Percentiles rank a stretch among this genome's conserved stretches.
phyloP scores from a whole-genome alignment of 2,797 vertebrate species.

The Anas georgica region DNA sequence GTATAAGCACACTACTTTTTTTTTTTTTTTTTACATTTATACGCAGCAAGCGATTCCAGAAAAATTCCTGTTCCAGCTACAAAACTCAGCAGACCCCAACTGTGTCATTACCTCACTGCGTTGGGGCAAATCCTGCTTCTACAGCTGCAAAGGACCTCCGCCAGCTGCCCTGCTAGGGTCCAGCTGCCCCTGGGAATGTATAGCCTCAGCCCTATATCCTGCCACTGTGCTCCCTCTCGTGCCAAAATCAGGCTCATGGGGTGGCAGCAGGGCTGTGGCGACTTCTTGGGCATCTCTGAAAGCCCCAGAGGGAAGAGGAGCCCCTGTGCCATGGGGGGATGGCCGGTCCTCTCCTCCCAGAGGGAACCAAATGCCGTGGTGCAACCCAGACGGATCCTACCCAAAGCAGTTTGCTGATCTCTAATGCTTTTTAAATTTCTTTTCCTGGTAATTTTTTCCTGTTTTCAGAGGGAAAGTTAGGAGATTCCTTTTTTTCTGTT shows the following conservation, averaged over 20 bases:
- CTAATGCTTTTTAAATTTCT: background rate
- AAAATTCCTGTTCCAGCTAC: slow-evolving; percentile 59
- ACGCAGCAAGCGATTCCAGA: slow-evolving; percentile 35
- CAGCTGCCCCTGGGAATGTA: background rate
- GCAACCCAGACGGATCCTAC: background rate
- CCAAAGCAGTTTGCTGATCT: background rate
- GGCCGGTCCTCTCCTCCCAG: background rate
- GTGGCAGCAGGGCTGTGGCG: accelerated
- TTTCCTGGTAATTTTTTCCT: background rate
- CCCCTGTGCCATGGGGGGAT: accelerated
- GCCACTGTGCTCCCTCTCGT: background rate
- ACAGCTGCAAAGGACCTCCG: slow-evolving; percentile 38
- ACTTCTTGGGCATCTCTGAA: background rate
- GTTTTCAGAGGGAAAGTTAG: background rate
- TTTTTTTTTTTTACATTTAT: slow-evolving; percentile 58
- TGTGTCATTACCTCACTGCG: slow-evolving; percentile 58
- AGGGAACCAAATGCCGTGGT: background rate
- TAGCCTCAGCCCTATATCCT: background rate
- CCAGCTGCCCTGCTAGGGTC: slow-evolving; percentile 5
- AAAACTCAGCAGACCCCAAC: slow-evolving; percentile 46
- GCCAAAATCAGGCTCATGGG: background rate
- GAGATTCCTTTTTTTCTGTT: background rate
- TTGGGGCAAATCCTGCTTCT: slow-evolving; percentile 33
- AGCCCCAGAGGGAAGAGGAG: background rate
- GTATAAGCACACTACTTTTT: slow-evolving; percentile 49